A percentile compares a stretch with the other conserved stretches of the same genome.
Conservation (phyloP, 2,797 vertebrate genomes). For the Tauraco hartlaubi region DNA sequence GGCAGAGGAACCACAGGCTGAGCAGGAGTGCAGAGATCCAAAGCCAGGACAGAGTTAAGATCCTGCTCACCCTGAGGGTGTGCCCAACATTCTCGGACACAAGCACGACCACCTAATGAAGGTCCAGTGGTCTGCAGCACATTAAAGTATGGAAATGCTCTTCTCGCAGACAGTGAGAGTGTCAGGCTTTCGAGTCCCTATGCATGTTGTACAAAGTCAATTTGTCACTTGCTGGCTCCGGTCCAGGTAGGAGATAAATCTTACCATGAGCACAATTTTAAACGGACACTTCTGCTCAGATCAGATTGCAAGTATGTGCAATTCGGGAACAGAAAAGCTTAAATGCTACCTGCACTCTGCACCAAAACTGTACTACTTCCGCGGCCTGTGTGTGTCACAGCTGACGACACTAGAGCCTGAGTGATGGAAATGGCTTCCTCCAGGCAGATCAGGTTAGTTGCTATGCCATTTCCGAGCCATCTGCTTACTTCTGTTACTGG, state of each 20-base stretch:
- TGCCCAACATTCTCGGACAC: background rate
- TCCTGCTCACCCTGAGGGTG: background rate
- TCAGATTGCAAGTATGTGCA: background rate
- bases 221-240: background rate
- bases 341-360: background rate
- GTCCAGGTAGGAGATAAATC: background rate
- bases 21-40: background rate
- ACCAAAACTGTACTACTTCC: background rate
- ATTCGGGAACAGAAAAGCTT: background rate
- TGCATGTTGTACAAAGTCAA: background rate
- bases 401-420: background rate
- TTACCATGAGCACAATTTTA: background rate
- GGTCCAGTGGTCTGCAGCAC: background rate
- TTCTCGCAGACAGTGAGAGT: background rate
- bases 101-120: background rate
- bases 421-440: constrained; percentile 21
- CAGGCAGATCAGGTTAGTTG: constrained; percentile 19
- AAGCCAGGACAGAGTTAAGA: background rate
- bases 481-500: constrained; percentile 42
- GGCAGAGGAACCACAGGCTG: background rate
- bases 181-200: background rate
- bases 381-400: background rate
- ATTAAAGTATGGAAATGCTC: background rate
- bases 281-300: background rate
- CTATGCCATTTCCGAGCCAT: background rate